phyloP scores from a whole-genome alignment of 2,797 vertebrate genomes.

The Miopithecus talapoin region DNA sequence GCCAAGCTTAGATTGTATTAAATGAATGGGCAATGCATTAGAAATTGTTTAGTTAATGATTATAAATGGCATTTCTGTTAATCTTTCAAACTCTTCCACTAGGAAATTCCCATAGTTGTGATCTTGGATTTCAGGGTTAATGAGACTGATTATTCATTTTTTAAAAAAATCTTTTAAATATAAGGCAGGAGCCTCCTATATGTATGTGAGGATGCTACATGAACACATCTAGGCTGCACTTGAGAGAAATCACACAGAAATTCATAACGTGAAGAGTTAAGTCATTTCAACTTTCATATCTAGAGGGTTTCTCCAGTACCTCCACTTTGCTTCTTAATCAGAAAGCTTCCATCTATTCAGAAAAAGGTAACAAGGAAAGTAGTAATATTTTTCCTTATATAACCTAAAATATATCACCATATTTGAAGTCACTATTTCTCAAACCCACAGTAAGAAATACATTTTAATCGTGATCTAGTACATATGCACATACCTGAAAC shows the following conservation, averaged over 20 bases:
- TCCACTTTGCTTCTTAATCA: neutral
- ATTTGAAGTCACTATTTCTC: neutral
- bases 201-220: neutral
- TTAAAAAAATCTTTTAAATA: neutral
- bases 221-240: neutral
- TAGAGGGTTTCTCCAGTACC: neutral
- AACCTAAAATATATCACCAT: neutral
- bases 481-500: neutral
- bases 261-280: neutral
- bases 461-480: constrained; percentile 37
- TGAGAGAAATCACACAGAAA: constrained; percentile 13
- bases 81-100: neutral
- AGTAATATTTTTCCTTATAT: constrained; percentile 27
- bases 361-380: constrained; percentile 15
- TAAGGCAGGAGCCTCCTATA: neutral
- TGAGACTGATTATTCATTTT: neutral
- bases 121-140: constrained; percentile 45
- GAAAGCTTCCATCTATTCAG: constrained; percentile 29
- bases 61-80: constrained; percentile 35
- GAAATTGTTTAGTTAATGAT: constrained; percentile 35
- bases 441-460: constrained; percentile 17
- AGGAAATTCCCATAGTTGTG: neutral
- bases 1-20: constrained; percentile 39
- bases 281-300: neutral
- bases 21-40: constrained; percentile 23